phyloP scores from a whole-genome alignment of 2,113 vertebrate species.

The Rattus norvegicus region GRCr8 NC_086024.1:126040001-126040500 shows the following conservation, averaged over 20 bases:
- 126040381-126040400: conserved; percentile 1
- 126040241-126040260: background rate
- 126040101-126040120: background rate
- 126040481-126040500: background rate
- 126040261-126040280: background rate
- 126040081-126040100: background rate
- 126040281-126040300: background rate
- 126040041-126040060: background rate
- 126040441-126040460: background rate
- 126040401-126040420: background rate
- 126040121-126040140: background rate
- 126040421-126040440: background rate
- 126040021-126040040: background rate
- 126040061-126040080: conserved; percentile 22
- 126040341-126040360: background rate
- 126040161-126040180: background rate
- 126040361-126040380: background rate
- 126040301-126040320: background rate
- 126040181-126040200: background rate
- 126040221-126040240: background rate
- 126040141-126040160: background rate
- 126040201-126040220: background rate
- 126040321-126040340: background rate
- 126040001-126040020: background rate
- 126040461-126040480: background rate